Conservation (phyloP, 2,888 invertebrate genomes). For the Chalcis sispes region DNA sequence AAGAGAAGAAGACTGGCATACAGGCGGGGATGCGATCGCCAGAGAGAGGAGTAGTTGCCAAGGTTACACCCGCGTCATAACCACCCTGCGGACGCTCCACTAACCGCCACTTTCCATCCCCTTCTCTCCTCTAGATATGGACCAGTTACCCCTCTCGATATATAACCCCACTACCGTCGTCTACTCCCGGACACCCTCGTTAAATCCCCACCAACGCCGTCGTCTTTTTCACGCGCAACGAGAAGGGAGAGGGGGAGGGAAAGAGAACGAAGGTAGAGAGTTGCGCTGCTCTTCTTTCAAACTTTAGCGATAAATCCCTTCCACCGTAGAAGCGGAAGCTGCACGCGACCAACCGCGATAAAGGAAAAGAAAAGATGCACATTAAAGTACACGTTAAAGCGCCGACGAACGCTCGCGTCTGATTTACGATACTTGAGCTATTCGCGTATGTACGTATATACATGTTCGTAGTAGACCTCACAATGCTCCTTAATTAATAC, state of each 20-base stretch:
- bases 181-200: background rate
- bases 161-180: constrained; percentile 7
- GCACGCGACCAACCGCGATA: background rate
- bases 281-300: constrained; percentile 30
- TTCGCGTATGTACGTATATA: too few species aligned
- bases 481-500: too few species aligned
- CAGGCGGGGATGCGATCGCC: constrained; percentile 32
- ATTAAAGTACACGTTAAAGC: constrained; percentile 33
- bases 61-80: constrained; percentile 72
- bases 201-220: background rate
- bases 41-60: constrained; percentile 68
- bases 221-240: too few species aligned
- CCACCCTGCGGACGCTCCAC: constrained; percentile 61
- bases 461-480: too few species aligned
- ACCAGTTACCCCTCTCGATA: constrained; percentile 14
- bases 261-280: too few species aligned
- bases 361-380: background rate
- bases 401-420: constrained; percentile 19
- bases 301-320: constrained; percentile 44
- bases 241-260: too few species aligned
- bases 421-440: constrained; percentile 34
- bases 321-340: background rate
- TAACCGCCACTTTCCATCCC: constrained; percentile 28
- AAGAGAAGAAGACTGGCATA: background rate
- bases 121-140: constrained; percentile 4